Conservation (phyloP, 1,140 invertebrate genomes). For the Cataglyphis hispanica region DNA sequence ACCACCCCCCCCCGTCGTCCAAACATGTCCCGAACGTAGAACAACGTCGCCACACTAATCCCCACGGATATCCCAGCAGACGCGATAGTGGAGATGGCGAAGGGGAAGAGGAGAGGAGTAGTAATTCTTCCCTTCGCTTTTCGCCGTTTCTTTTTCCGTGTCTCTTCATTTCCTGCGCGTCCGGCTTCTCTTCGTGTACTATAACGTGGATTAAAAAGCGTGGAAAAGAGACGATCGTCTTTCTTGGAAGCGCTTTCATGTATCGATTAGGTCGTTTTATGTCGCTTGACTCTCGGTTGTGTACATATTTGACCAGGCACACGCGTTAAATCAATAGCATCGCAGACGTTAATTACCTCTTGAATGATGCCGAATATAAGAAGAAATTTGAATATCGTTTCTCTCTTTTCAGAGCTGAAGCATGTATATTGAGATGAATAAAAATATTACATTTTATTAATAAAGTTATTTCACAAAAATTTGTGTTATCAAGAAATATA, state of each 20-base stretch:
- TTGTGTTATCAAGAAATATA: not conserved
- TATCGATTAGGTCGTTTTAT: constrained; percentile 1
- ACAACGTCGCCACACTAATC: constrained; percentile 78
- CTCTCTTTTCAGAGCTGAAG: too few relatives aligned
- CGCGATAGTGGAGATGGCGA: constrained; percentile 23
- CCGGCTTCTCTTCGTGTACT: not conserved
- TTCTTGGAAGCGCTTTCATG: constrained; percentile 5
- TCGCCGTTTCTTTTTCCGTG: constrained; percentile 13
- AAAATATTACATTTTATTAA: not conserved
- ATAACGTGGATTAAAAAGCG: constrained; percentile 57
- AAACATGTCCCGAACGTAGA: constrained; percentile 72
- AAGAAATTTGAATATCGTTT: not conserved
- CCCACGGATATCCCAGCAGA: constrained; percentile 65
- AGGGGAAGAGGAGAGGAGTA: not conserved
- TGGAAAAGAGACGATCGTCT: not conserved
- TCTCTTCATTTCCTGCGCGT: constrained; percentile 15
- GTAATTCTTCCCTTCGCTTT: constrained; percentile 63
- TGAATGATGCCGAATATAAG: not conserved
- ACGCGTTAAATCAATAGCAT: not conserved
- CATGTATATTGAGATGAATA: not conserved
- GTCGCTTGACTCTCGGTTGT: not conserved
- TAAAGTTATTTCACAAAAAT: not conserved
- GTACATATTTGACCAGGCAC: not conserved
- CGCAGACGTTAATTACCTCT: not conserved
- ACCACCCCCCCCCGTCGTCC: constrained; percentile 12